Evolutionary conservation across 1,140 invertebrate species (phyloP).

Genomic region (Drosophila bocki): DNA sequence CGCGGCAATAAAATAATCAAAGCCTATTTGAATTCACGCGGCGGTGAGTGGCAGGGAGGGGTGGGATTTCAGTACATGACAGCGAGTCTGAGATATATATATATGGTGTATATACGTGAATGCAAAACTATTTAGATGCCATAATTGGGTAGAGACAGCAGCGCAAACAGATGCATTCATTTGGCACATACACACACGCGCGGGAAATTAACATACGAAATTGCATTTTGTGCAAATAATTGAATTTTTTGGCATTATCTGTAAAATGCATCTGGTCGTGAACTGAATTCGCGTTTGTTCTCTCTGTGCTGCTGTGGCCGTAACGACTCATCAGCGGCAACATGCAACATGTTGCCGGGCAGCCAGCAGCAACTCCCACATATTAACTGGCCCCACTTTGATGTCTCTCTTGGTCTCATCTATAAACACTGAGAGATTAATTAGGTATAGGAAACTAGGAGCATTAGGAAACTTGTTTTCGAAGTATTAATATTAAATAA

Average conservation of each 20-base stretch:
- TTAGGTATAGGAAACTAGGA: neutral
- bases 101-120: conserved; percentile 15
- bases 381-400: conserved; percentile 43
- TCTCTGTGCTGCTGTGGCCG: neutral
- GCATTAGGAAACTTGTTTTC: neutral
- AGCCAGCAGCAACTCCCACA: conserved; percentile 33
- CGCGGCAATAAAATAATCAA: conserved; percentile 84
- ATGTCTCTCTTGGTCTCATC: conserved; percentile 24
- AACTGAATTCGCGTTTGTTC: conserved; percentile 31
- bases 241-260: conserved; percentile 78
- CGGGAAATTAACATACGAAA: conserved; percentile 77
- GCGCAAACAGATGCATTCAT: conserved; percentile 55
- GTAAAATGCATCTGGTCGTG: conserved; percentile 59
- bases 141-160: conserved; percentile 71
- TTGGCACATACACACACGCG: conserved; percentile 33
- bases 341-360: conserved; percentile 59
- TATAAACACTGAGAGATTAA: conserved; percentile 13
- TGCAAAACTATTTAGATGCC: conserved; percentile 76
- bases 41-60: conserved; percentile 10
- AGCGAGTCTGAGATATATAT: conserved; percentile 21
- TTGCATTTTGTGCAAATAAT: conserved; percentile 80
- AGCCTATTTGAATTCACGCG: conserved; percentile 69
- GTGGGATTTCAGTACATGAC: conserved; percentile 30
- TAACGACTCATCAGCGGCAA: conserved; percentile 25
- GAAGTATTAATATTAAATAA: neutral